Conservation (phyloP, 2,888 invertebrate species). For the Cataglyphis cursor region DNA sequence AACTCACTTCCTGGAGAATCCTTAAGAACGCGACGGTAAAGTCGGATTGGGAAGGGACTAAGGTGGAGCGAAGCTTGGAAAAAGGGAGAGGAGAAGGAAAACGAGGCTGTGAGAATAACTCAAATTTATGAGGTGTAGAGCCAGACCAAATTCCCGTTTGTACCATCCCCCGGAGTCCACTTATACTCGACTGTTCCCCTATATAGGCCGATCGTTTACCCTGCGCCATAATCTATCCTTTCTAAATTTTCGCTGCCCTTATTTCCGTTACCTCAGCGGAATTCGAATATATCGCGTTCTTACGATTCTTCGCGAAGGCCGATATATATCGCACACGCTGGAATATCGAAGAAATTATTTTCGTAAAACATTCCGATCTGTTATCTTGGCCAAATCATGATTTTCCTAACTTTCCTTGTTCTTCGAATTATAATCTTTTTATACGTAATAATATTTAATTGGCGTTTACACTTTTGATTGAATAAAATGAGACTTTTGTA, state of each 20-base stretch:
- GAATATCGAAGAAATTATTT: constrained; percentile 47
- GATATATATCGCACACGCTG: constrained; percentile 9
- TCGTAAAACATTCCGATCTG: not conserved
- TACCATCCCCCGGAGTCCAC: constrained; percentile 83
- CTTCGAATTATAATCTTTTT: not conserved
- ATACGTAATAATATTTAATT: not conserved
- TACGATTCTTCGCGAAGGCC: constrained; percentile 11
- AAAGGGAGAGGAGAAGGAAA: constrained; percentile 45
- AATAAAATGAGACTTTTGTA: not conserved
- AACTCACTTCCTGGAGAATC: constrained; percentile 76
- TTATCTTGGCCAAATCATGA: not conserved
- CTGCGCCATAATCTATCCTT: constrained; percentile 47
- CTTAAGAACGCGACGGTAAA: constrained; percentile 74
- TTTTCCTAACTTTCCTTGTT: not conserved
- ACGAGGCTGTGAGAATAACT: constrained; percentile 81
- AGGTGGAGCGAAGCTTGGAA: constrained; percentile 47
- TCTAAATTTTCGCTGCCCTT: constrained; percentile 46
- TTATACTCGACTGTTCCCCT: constrained; percentile 75
- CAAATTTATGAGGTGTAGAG: constrained; percentile 84
- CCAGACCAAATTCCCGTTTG: constrained; percentile 83
- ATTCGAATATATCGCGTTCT: constrained; percentile 46
- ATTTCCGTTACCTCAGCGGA: constrained; percentile 37
- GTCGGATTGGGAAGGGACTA: constrained; percentile 71
- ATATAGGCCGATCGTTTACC: constrained; percentile 59
- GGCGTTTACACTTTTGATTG: not conserved